Base-by-base conservation (phyloP, 2,113 vertebrate genomes). In the Solenodon paradoxus region DNA sequence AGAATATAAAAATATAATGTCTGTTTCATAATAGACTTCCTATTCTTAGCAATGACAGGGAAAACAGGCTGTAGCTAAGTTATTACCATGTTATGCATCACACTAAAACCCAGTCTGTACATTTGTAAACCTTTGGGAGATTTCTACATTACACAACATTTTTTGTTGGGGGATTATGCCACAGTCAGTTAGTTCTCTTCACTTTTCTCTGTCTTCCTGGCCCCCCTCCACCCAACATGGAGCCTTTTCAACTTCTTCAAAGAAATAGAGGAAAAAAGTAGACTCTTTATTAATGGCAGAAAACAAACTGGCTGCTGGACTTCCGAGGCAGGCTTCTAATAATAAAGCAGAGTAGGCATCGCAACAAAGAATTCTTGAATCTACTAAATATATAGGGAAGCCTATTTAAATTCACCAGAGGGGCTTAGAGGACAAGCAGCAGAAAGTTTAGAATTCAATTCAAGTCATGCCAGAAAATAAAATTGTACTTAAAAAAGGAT, bases 161-260 rank as follows among this genome's bases (percentile, higher is more conserved):
- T 98, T 96, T 96, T 97, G 57, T 98, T 98, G 97, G 94, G 80
- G 97, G 97, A 98, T 98, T 98, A 98, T 92, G 97, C 96, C 95
- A 97, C 97, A 98, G 97, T 97, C 97, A 98, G 97, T 97, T 71
- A 96, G 96, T 97, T 98, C 98, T 97, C 97, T 97, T 94, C 92
- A 94, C 97, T 98, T 98, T 97, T 98, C 96, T 95, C 96, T 98
- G 98, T 96, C 88, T 92, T 95, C 97, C 97, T 96, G 93, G 55
- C 98, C 97, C 95, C 96, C 97, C 97, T 94, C 71, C 42, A 96
- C 80, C 97, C 96, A 97, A 98, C 97, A 98, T 98, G 98, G 97
- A 98, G 97, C 94, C 97, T 97, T 98, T 98, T 98, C 98, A 98
- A 97, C 96, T 98, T 98, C 97, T 98, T 98, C 98, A 98, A 98